Conservation (phyloP, 2,797 vertebrate genomes). For the Cryptoblepharus egeriae region DNA sequence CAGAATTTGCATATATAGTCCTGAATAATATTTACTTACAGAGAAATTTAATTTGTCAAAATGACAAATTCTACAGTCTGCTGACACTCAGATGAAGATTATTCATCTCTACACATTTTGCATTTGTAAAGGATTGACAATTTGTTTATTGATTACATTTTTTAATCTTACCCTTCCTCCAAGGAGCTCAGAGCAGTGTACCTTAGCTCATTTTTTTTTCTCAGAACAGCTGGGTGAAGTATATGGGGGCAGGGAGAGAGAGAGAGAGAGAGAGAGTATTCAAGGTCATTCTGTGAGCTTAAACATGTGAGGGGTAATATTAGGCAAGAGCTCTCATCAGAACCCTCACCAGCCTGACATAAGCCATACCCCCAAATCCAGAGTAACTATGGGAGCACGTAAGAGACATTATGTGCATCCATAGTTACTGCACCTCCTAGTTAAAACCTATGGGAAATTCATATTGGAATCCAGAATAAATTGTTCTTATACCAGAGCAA, state of each 20-base stretch:
- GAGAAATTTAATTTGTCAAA: constrained; percentile 11
- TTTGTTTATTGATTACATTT: neutral
- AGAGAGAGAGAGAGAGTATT: neutral
- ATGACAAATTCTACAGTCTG: neutral
- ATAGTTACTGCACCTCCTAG: no score
- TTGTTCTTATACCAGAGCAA: no score
- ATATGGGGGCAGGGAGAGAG: neutral
- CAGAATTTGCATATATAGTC: neutral
- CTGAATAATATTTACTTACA: constrained; percentile 2
- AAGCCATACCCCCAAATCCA: no score
- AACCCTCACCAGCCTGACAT: no score
- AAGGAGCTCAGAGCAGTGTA: neutral
- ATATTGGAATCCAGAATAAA: no score
- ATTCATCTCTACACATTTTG: neutral
- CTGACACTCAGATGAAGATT: neutral
- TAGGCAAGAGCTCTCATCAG: no score
- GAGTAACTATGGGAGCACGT: no score
- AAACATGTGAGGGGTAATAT: no score
- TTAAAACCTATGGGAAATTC: no score
- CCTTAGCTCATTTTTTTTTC: neutral
- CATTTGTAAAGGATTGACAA: neutral
- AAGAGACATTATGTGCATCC: no score
- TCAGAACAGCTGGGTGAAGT: neutral
- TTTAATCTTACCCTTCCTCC: neutral
- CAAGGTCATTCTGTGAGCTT: neutral